These are phyloP conservation scores for Sebastes hubbsi DNA, from an alignment of 2,797 vertebrate genomes.

Conservation along the genomic window DNA sequence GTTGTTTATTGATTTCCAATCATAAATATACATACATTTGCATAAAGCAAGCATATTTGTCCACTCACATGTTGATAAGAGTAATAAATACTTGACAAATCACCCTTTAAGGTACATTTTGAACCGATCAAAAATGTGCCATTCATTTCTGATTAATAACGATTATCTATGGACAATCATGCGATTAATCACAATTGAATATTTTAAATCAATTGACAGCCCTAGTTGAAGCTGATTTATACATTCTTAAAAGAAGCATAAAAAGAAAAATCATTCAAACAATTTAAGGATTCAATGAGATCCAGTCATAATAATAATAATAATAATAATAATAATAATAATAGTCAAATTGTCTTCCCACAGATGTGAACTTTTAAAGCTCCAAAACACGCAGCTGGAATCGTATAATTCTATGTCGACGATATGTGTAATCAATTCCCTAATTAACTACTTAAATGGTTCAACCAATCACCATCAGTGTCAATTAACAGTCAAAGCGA, in stretches of 20 bases:
- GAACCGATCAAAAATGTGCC: too few species aligned
- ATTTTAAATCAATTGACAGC: too few species aligned
- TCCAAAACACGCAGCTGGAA: constrained; percentile 50
- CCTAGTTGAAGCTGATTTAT: not conserved
- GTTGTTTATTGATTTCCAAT: too few species aligned
- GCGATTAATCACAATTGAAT: too few species aligned
- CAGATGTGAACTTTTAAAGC: constrained; percentile 51
- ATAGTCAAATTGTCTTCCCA: constrained; percentile 10
- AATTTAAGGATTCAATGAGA: not conserved
- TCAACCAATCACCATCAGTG: constrained; percentile 74
- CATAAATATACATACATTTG: too few species aligned
- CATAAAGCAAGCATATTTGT: too few species aligned
- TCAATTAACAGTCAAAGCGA: constrained; percentile 73
- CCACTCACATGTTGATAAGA: too few species aligned
- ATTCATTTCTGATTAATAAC: too few species aligned
- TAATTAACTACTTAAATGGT: constrained; percentile 72
- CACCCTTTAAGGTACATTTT: too few species aligned
- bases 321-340: not conserved
- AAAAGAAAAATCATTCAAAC: not conserved
- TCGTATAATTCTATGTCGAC: constrained; percentile 41
- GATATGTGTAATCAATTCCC: constrained; percentile 69
- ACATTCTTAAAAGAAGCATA: not conserved
- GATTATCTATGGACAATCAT: too few species aligned
- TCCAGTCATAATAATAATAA: not conserved
- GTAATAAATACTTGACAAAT: too few species aligned